Conservation (phyloP, 2,888 invertebrate species). For the Eupeodes luniger region DNA sequence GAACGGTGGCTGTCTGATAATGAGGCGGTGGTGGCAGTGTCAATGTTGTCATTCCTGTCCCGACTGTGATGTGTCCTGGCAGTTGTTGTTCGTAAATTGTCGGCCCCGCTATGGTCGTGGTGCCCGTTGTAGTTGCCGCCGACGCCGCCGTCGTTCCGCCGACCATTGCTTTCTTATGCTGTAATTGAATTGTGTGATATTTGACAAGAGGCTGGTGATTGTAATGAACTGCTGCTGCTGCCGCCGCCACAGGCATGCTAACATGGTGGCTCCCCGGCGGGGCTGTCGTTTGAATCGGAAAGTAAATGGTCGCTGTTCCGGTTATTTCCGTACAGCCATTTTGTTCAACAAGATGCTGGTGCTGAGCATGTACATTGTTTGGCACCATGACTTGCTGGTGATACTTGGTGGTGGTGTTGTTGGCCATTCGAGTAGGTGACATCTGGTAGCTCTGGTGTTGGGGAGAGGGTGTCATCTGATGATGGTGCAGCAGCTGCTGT, state of each 20-base stretch:
- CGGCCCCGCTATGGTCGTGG: slow-evolving; percentile 65
- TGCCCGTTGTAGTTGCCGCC: slow-evolving; percentile 49
- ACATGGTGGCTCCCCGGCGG: slow-evolving; percentile 64
- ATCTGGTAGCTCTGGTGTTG: slow-evolving; percentile 80
- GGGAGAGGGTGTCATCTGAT: slow-evolving; percentile 81
- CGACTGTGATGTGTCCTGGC: slow-evolving; percentile 70
- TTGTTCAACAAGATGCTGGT: slow-evolving; percentile 64
- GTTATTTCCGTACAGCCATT: slow-evolving; percentile 78
- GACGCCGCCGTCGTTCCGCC: slow-evolving; percentile 62
- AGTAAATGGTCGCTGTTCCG: slow-evolving; percentile 82
- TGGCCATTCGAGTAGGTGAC: slow-evolving; percentile 70
- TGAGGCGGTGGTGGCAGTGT: slow-evolving; percentile 82
- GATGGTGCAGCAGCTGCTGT: slow-evolving; percentile 64
- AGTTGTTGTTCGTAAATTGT: slow-evolving; percentile 69
- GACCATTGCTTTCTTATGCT: slow-evolving; percentile 77
- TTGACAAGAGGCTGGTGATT: slow-evolving; percentile 82
- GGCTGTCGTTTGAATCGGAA: slow-evolving; percentile 80
- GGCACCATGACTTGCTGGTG: slow-evolving; percentile 77
- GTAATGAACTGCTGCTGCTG: slow-evolving; percentile 77
- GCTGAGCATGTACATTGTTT: slow-evolving; percentile 64
- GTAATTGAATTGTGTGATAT: slow-evolving; percentile 84
- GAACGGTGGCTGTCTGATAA: slow-evolving; percentile 84
- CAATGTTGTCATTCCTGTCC: slow-evolving; percentile 78
- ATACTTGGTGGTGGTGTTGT: slow-evolving; percentile 69
- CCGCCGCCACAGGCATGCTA: slow-evolving; percentile 71